phyloP scores from a whole-genome alignment of 2,797 vertebrate genomes.

The Lophius americanus region DNA sequence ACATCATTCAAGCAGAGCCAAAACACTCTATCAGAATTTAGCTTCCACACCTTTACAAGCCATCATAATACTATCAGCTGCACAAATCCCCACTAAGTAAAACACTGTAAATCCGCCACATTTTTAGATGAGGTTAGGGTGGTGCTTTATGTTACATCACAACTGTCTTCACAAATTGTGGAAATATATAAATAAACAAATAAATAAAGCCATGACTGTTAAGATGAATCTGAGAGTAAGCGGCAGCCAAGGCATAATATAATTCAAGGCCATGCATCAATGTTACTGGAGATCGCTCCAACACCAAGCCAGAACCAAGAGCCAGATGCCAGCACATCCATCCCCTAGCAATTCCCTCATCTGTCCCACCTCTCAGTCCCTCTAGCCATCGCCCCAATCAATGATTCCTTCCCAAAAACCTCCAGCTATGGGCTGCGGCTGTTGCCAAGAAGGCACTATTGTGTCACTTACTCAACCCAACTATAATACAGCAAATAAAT shows the following conservation, averaged over 20 bases:
- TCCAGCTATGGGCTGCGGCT: slow-evolving; percentile 44
- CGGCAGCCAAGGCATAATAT: slow-evolving; percentile 79
- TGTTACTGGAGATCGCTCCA: slow-evolving; percentile 75
- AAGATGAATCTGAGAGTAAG: slow-evolving; percentile 78
- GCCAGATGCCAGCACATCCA: slow-evolving; percentile 80
- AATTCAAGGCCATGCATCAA: slow-evolving; percentile 83
- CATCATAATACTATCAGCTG: slow-evolving; percentile 54
- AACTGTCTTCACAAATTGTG: slow-evolving; percentile 78
- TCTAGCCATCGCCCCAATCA: slow-evolving; percentile 73
- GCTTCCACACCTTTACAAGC: slow-evolving; percentile 50
- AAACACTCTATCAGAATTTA: slow-evolving; percentile 57
- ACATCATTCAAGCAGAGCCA: slow-evolving; percentile 58
- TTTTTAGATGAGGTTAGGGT: slow-evolving; percentile 61
- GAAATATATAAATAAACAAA: slow-evolving; percentile 68
- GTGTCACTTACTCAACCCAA: slow-evolving; percentile 65
- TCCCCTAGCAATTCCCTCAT: slow-evolving; percentile 71
- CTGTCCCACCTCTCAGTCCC: slow-evolving; percentile 66
- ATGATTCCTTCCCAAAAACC: slow-evolving; percentile 63
- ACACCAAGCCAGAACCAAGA: slow-evolving; percentile 77
- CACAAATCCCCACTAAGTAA: slow-evolving; percentile 60
- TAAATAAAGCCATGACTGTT: slow-evolving; percentile 80
- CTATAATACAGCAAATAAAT: slow-evolving; percentile 62
- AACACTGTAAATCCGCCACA: slow-evolving; percentile 56
- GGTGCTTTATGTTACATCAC: slow-evolving; percentile 51
- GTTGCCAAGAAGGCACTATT: slow-evolving; percentile 66